Percentiles rank a stretch among this genome's conserved stretches.
Evolutionary conservation across 1,140 invertebrate species (phyloP).

Genomic region (Ceratitis capitata): DNA sequence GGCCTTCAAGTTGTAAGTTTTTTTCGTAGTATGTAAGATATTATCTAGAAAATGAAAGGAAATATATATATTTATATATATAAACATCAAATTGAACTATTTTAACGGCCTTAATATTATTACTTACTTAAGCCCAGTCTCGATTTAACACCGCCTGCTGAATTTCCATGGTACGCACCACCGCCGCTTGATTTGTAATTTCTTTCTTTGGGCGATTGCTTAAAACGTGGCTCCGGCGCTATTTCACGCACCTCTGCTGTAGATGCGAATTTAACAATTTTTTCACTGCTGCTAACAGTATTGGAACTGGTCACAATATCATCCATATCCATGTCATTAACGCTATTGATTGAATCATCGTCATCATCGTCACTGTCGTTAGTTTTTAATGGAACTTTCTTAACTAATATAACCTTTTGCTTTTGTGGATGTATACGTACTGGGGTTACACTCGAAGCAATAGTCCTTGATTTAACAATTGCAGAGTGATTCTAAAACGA

Average conservation of each 20-base stretch:
- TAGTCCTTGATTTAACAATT: conserved; percentile 58
- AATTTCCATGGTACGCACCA: conserved; percentile 36
- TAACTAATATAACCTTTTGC: conserved; percentile 62
- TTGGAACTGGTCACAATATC: conserved; percentile 45
- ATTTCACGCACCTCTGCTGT: conserved; percentile 63
- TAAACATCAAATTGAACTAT: not conserved
- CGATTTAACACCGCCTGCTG: conserved; percentile 53
- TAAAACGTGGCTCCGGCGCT: conserved; percentile 44
- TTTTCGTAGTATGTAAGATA: conserved; percentile 51
- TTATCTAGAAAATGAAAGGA: not conserved
- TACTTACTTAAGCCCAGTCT: conserved; percentile 56
- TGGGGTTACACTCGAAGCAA: conserved; percentile 41
- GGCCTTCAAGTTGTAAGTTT: conserved; percentile 58
- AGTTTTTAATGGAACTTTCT: conserved; percentile 59
- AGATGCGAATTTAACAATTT: conserved; percentile 62
- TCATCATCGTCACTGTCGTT: conserved; percentile 46
- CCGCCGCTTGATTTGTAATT: conserved; percentile 3
- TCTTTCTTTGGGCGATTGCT: conserved; percentile 40
- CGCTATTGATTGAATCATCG: conserved; percentile 37
- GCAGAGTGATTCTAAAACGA: conserved; percentile 35
- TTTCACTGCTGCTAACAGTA: conserved; percentile 47
- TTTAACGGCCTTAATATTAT: no score
- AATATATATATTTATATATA: not conserved
- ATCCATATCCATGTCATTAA: conserved; percentile 43
- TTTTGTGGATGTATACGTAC: conserved; percentile 44